These are phyloP conservation scores for Glossosoma conforme DNA, from an alignment of 1,140 invertebrate species.

Conservation along the genomic window DNA sequence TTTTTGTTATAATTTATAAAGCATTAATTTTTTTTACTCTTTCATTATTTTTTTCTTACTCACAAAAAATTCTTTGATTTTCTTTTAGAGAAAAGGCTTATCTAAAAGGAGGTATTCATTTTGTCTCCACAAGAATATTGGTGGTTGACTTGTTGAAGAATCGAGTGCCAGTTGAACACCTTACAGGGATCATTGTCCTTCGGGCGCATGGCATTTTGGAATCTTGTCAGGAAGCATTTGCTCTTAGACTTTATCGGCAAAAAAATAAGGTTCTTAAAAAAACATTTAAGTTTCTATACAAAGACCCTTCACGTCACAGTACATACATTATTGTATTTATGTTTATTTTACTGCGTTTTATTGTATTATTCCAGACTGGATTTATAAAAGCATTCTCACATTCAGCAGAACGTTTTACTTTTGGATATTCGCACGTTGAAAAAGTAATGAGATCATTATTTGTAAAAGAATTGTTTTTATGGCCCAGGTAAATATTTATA, in stretches of 20 bases:
- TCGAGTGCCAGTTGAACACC: constrained; percentile 80
- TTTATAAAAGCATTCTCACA: constrained; percentile 95
- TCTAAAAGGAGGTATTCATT: constrained; percentile 88
- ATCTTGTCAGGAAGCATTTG: constrained; percentile 93
- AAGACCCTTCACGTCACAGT: too few species aligned
- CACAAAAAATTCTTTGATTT: constrained; percentile 33
- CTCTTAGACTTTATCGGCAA: constrained; percentile 81
- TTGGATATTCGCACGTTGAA: constrained; percentile 85
- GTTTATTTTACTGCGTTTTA: not conserved
- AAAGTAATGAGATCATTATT: constrained; percentile 91
- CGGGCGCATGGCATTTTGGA: constrained; percentile 90
- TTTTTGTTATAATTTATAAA: constrained; percentile 11
- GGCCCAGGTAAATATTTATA: constrained; percentile 68
- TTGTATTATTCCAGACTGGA: constrained; percentile 78
- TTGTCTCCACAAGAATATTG: constrained; percentile 88
- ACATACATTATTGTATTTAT: constrained; percentile 2
- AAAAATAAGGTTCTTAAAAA: constrained; percentile 71
- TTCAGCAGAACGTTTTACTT: constrained; percentile 81
- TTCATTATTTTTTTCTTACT: constrained; percentile 10
- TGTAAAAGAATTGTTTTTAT: constrained; percentile 85
- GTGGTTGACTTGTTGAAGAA: constrained; percentile 95
- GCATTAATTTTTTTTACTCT: constrained; percentile 9
- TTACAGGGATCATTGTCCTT: constrained; percentile 85
- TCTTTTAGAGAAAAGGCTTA: constrained; percentile 70
- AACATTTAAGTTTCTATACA: constrained; percentile 16